Conservation (phyloP, 2,797 vertebrate genomes). For the Characodon lateralis region DNA sequence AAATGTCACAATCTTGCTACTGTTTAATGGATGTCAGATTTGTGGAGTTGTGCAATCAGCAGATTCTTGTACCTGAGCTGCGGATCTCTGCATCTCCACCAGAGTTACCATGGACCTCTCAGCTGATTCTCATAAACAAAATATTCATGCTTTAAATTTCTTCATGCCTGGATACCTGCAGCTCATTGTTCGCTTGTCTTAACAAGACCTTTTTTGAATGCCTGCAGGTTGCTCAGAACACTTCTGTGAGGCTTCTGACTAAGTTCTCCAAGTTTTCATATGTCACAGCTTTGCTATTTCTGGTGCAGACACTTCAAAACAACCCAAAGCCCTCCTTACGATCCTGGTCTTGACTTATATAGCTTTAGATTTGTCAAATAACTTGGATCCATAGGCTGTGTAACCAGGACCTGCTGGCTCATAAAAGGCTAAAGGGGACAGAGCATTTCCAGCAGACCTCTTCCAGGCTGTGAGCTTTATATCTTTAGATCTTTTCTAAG, state of each 20-base stretch:
- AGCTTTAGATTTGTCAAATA: background rate
- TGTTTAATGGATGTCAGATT: background rate
- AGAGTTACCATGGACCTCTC: background rate
- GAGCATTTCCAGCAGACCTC: too few species aligned
- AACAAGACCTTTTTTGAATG: constrained; percentile 1
- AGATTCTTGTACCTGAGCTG: background rate
- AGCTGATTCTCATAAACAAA: background rate
- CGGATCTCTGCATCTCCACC: background rate
- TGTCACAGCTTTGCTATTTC: background rate
- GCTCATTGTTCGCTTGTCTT: constrained; percentile 2
- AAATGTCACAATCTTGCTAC: background rate
- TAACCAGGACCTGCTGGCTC: background rate
- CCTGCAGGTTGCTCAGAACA: background rate
- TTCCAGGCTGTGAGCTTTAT: background rate
- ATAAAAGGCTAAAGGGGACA: background rate
- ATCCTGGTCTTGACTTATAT: background rate
- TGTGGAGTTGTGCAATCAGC: background rate
- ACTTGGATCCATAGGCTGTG: background rate
- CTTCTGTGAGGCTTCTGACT: background rate
- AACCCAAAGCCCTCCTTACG: background rate
- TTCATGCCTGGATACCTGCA: background rate
- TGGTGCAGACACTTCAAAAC: background rate
- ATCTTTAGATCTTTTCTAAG: too few species aligned
- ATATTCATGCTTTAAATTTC: background rate
- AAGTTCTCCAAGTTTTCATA: constrained; percentile 6